Evolutionary conservation across 23 tunicate species (phyloP).

Genomic region (Styela plicata): DNA sequence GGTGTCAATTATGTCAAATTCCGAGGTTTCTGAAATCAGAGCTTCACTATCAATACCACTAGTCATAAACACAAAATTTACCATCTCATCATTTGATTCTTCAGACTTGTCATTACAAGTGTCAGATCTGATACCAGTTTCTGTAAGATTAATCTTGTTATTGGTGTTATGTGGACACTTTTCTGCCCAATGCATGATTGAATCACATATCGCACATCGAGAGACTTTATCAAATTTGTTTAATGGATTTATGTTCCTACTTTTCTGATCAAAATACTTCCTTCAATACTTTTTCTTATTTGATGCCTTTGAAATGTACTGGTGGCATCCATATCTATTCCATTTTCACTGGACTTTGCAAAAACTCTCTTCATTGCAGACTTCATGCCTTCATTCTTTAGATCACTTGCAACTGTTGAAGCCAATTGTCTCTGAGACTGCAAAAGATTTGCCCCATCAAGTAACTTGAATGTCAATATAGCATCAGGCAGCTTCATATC

Average conservation of each 20-base stretch:
- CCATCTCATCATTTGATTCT: neutral
- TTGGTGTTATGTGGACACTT: neutral
- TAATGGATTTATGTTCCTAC: neutral
- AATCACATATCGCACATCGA: neutral
- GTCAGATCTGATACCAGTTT: neutral
- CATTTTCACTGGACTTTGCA: neutral
- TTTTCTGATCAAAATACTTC: too few species aligned
- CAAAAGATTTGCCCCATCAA: neutral
- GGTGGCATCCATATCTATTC: neutral
- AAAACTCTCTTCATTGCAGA: constrained; percentile 5
- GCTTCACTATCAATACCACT: neutral
- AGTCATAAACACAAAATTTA: neutral
- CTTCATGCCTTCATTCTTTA: constrained; percentile 15
- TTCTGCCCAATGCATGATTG: neutral
- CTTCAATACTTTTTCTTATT: too few species aligned
- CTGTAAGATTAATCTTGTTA: neutral
- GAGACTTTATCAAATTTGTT: neutral
- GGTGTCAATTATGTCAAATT: neutral
- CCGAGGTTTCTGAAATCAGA: neutral
- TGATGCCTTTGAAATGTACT: neutral
- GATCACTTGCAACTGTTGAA: constrained; percentile 6
- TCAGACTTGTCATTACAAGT: too few species aligned
- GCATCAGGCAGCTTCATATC: constrained; percentile 42
- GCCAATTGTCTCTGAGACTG: neutral
- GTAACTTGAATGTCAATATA: constrained; percentile 22